Evolutionary conservation across 2,113 vertebrate genomes (phyloP).

Genomic region (Oceanodroma tethys): DNA sequence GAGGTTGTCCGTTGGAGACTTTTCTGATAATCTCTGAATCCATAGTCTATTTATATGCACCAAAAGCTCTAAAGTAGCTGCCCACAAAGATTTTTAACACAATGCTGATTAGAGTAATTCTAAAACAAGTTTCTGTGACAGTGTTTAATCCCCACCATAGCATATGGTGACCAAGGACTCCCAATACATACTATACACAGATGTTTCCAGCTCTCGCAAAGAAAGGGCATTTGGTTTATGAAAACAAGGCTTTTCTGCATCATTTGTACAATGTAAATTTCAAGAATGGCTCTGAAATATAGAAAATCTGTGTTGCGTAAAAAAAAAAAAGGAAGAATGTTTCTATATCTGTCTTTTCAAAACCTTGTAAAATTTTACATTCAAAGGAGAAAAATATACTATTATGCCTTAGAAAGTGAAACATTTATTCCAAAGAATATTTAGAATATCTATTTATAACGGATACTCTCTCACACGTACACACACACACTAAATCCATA

Average conservation of each 20-base stretch:
- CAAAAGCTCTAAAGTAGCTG: background rate
- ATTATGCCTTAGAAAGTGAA: background rate
- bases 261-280: background rate
- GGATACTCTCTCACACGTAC: background rate
- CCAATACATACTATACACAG: background rate
- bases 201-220: background rate
- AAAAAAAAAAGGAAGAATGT: background rate
- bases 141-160: background rate
- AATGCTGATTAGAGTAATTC: background rate
- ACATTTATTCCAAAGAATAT: background rate
- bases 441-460: background rate
- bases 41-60: background rate
- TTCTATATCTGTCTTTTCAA: background rate
- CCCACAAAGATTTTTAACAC: background rate
- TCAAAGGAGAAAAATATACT: background rate
- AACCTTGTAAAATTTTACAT: background rate
- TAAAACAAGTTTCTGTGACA: background rate
- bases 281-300: background rate
- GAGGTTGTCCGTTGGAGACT: background rate
- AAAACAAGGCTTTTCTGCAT: background rate
- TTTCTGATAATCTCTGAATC: background rate
- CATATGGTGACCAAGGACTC: background rate
- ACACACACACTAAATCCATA: background rate
- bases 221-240: background rate
- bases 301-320: background rate